phyloP scores from a whole-genome alignment of 2,797 vertebrate species.

The Ibycter americanus region DNA sequence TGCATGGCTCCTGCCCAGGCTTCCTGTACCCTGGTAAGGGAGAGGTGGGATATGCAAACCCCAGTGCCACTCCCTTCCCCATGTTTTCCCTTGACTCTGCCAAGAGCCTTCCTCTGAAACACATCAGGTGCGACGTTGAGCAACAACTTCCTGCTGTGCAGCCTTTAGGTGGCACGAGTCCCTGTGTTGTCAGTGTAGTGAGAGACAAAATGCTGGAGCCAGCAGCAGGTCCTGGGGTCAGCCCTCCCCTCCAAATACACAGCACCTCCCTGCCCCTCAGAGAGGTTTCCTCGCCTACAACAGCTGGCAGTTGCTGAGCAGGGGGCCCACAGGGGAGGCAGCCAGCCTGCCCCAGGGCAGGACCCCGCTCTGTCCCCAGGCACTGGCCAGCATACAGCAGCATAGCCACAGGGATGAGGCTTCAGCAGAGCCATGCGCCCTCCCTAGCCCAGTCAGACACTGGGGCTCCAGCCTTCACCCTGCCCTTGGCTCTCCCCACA shows the following conservation, averaged over 20 bases:
- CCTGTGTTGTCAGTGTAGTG: accelerated
- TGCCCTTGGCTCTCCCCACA: not conserved
- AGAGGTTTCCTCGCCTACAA: not conserved
- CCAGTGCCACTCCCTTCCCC: not conserved
- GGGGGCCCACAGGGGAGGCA: not conserved
- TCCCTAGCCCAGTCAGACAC: no score
- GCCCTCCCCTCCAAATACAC: not conserved
- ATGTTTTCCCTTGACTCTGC: not conserved
- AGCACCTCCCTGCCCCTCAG: not conserved
- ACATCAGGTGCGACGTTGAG: not conserved
- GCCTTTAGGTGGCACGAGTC: not conserved
- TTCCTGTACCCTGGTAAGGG: not conserved
- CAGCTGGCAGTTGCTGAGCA: accelerated
- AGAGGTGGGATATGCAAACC: not conserved
- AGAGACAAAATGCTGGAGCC: not conserved
- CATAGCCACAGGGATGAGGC: not conserved
- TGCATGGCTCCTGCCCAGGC: not conserved
- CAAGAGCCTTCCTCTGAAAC: not conserved
- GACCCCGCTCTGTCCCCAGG: not conserved
- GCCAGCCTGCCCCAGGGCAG: not conserved
- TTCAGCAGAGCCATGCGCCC: not conserved
- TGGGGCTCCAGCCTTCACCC: not conserved
- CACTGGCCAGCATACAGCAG: not conserved
- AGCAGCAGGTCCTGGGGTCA: not conserved
- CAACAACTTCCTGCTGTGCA: not conserved